A percentile compares a stretch with the other conserved stretches of the same genome.
These are phyloP conservation scores for Gerris buenoi DNA, from an alignment of 1,140 invertebrate species.

Conservation along the genomic window DNA sequence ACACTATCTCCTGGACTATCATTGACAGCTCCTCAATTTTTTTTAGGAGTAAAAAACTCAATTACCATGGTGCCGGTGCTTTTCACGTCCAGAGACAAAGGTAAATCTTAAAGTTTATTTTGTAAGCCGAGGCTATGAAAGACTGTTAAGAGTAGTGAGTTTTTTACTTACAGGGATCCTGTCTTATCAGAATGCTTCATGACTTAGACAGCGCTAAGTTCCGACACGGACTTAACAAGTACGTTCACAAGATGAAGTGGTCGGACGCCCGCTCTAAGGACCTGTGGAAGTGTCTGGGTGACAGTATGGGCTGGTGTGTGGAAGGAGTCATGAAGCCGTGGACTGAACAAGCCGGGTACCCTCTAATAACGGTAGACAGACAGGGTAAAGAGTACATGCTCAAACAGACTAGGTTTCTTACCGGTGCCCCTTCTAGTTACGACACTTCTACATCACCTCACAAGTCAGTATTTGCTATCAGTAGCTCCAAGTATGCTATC, in stretches of 20 bases:
- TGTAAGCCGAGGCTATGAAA: too few relatives aligned
- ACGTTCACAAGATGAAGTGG: slow-evolving; percentile 31
- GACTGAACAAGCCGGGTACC: slow-evolving; percentile 84
- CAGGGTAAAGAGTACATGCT: slow-evolving; percentile 40
- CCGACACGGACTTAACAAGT: slow-evolving; percentile 33
- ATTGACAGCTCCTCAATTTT: too few relatives aligned
- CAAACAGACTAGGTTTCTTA: slow-evolving; percentile 56
- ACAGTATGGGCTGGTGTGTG: slow-evolving; percentile 28
- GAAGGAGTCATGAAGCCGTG: slow-evolving; percentile 77
- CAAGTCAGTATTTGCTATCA: slow-evolving; percentile 33
- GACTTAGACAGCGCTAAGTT: slow-evolving; percentile 62
- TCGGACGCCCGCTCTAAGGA: slow-evolving; percentile 66
- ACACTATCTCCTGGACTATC: too few relatives aligned
- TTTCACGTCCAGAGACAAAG: too few relatives aligned
- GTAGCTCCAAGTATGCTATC: slow-evolving; percentile 14
- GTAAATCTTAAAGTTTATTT: too few relatives aligned
- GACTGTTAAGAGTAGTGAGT: too few relatives aligned
- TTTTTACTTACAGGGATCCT: slow-evolving; percentile 52
- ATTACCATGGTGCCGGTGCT: too few relatives aligned
- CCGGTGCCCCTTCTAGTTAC: slow-evolving; percentile 40
- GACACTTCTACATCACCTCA: slow-evolving; percentile 38
- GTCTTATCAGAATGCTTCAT: slow-evolving; percentile 79
- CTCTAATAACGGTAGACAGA: slow-evolving; percentile 49
- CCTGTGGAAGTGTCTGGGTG: slow-evolving; percentile 46
- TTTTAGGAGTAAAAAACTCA: too few relatives aligned